A percentile compares a stretch with the other conserved stretches of the same genome.
Conservation (phyloP, 2,113 vertebrate species). For the Isichthys henryi region DNA sequence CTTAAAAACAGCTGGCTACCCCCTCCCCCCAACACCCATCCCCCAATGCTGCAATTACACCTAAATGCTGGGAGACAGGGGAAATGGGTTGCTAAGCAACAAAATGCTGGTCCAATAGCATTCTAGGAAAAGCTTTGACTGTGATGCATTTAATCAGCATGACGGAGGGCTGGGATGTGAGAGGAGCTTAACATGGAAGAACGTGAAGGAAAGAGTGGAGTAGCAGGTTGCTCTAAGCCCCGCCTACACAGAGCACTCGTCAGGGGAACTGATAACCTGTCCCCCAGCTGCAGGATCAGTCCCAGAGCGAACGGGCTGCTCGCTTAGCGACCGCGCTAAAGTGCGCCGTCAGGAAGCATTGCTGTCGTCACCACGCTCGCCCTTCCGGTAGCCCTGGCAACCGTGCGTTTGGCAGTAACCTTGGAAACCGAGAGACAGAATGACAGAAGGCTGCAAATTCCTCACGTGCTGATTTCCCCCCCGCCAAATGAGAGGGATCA, state of each 20-base stretch:
- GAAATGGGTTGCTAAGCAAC: slow-evolving; percentile 69
- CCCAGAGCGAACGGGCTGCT: not conserved
- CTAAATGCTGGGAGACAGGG: slow-evolving; percentile 58
- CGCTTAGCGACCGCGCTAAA: not conserved
- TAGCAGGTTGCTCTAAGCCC: slow-evolving; percentile 1
- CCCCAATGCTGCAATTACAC: slow-evolving; percentile 55
- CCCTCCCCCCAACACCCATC: slow-evolving; percentile 22
- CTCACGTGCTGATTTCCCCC: not conserved
- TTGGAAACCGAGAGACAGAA: not conserved
- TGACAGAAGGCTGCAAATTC: not conserved
- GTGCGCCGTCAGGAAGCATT: not conserved
- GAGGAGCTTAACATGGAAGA: not conserved
- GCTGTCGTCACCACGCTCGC: not conserved
- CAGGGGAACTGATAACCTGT: slow-evolving; percentile 13
- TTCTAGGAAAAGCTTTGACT: slow-evolving; percentile 59
- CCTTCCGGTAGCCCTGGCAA: slow-evolving; percentile 2
- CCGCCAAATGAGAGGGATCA: not conserved
- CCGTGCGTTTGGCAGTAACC: not conserved
- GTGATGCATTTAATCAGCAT: slow-evolving; percentile 62
- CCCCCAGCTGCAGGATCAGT: not conserved
- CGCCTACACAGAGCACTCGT: slow-evolving; percentile 12
- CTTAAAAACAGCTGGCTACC: slow-evolving; percentile 8
- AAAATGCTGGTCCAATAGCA: slow-evolving; percentile 65
- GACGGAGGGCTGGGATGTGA: not conserved
- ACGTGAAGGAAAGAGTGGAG: not conserved